These are phyloP conservation scores for Lasioglossum baleicum DNA, from an alignment of 1,140 invertebrate species.

Conservation along the genomic window DNA sequence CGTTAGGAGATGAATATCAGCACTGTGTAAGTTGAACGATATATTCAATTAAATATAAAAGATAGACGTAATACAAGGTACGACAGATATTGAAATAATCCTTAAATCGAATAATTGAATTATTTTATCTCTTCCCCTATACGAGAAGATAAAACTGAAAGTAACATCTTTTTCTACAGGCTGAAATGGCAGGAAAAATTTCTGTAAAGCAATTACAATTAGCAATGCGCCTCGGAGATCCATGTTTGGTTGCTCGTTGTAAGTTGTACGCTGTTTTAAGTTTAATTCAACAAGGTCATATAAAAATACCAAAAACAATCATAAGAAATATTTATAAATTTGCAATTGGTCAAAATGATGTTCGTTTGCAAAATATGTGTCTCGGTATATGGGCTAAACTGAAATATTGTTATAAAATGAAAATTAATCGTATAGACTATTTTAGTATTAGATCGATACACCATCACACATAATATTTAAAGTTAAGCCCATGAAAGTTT, in stretches of 20 bases:
- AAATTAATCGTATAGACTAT: slow-evolving; percentile 47
- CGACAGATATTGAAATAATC: neutral
- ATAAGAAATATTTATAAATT: slow-evolving; percentile 84
- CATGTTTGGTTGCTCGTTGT: slow-evolving; percentile 88
- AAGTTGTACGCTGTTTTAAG: slow-evolving; percentile 92
- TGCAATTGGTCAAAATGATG: slow-evolving; percentile 81
- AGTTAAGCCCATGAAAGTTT: neutral
- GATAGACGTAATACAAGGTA: neutral
- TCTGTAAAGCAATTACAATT: slow-evolving; percentile 90
- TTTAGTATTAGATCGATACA: slow-evolving; percentile 2
- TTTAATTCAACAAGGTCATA: slow-evolving; percentile 88
- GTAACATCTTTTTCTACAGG: slow-evolving; percentile 80
- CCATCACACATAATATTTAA: neutral
- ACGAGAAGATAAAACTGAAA: neutral
- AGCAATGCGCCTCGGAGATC: slow-evolving; percentile 90
- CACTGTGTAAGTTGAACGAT: slow-evolving; percentile 85
- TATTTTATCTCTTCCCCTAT: slow-evolving; percentile 8
- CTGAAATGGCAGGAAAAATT: slow-evolving; percentile 91
- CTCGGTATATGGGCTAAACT: slow-evolving; percentile 91
- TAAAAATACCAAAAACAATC: slow-evolving; percentile 84
- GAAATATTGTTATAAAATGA: slow-evolving; percentile 81
- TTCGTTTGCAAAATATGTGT: slow-evolving; percentile 88
- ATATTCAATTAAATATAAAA: slow-evolving; percentile 27
- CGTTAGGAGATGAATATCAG: slow-evolving; percentile 91
- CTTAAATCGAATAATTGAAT: neutral